Percentiles rank a stretch among this genome's conserved stretches.
Evolutionary conservation across 2,888 invertebrate genomes (phyloP).

Genomic region (Nomada lathburiana): DNA sequence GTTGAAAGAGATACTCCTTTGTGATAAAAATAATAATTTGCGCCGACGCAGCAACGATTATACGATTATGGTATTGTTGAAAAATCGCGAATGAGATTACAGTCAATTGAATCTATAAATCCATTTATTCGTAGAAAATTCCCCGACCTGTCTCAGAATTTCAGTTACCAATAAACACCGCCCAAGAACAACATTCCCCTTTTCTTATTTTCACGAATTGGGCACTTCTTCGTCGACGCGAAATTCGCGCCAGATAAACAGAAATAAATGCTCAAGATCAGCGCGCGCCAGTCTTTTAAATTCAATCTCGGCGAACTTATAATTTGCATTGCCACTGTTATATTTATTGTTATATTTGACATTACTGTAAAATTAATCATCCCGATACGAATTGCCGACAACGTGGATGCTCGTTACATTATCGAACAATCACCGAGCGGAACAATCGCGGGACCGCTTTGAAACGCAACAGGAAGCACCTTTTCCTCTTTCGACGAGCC

Average conservation of each 20-base stretch:
- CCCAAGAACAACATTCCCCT: not conserved
- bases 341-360: too few relatives aligned
- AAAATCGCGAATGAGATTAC: too few relatives aligned
- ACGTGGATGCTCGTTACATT: not conserved
- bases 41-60: not conserved
- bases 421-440: not conserved
- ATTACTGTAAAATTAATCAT: not conserved
- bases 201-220: not conserved
- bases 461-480: not conserved
- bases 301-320: not conserved
- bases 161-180: constrained; percentile 9
- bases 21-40: not conserved
- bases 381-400: not conserved
- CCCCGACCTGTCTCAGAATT: constrained; percentile 3
- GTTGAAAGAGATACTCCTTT: constrained; percentile 8
- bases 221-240: not conserved
- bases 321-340: not conserved
- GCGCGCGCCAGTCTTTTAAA: not conserved
- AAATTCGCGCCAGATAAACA: not conserved
- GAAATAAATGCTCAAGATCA: not conserved
- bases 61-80: too few relatives aligned
- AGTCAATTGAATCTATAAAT: too few relatives aligned
- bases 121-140: too few relatives aligned
- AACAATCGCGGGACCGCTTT: not conserved
- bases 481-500: constrained; percentile 13